A percentile compares a stretch with the other conserved stretches of the same genome.
These are phyloP conservation scores for Allolobophora icterica DNA, from an alignment of 2,888 invertebrate species.

Conservation along the genomic window DNA sequence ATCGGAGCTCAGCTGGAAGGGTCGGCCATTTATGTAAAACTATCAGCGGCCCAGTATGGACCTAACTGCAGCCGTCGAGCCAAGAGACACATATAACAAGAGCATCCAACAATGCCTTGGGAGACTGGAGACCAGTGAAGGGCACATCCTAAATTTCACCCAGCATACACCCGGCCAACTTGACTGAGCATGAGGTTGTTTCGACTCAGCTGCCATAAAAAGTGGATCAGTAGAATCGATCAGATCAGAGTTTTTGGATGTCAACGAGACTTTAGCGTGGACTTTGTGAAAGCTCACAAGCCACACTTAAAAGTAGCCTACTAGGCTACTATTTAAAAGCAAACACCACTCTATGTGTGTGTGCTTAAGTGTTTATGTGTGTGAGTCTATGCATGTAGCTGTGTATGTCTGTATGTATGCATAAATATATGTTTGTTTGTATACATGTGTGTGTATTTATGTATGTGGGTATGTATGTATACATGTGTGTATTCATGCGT, in stretches of 20 bases:
- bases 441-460: too few species aligned
- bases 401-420: too few species aligned
- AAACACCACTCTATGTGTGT: too few species aligned
- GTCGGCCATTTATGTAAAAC: background rate
- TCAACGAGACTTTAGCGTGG: too few species aligned
- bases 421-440: too few species aligned
- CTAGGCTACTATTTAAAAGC: too few species aligned
- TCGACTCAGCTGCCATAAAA: background rate
- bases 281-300: too few species aligned
- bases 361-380: too few species aligned
- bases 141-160: background rate
- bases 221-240: background rate
- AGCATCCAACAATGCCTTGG: background rate
- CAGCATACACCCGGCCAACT: background rate
- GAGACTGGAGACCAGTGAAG: background rate
- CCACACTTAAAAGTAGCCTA: too few species aligned
- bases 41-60: background rate
- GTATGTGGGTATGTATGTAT: too few species aligned
- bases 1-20: background rate
- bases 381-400: too few species aligned
- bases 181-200: background rate
- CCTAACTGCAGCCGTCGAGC: background rate
- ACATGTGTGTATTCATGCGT: too few species aligned
- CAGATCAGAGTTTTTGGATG: background rate
- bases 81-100: background rate